phyloP scores from a whole-genome alignment of 2,797 vertebrate genomes.

The Clarias platycephalus region DNA sequence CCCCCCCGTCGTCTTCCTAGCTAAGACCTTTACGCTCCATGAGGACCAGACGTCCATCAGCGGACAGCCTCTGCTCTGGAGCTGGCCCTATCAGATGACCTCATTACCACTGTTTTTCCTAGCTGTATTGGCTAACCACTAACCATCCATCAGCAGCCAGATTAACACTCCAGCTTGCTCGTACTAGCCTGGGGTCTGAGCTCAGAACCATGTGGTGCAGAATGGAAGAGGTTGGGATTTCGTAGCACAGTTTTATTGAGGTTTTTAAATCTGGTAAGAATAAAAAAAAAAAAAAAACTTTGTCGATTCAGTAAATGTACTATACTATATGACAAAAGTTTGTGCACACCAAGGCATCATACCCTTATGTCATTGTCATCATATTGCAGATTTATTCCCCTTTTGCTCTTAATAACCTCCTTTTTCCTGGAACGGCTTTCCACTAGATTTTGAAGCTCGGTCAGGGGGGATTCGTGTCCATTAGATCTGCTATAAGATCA shows the following conservation, averaged over 20 bases:
- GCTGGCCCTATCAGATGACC: constrained; percentile 51
- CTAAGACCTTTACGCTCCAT: constrained; percentile 14
- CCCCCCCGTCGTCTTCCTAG: background rate
- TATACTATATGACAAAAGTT: background rate
- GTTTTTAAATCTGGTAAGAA: background rate
- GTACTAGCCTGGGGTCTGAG: background rate
- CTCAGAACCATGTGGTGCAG: background rate
- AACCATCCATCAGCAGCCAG: constrained; percentile 51
- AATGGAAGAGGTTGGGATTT: background rate
- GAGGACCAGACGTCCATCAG: constrained; percentile 46
- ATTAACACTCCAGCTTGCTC: constrained; percentile 17
- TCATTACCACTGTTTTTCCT: constrained; percentile 46
- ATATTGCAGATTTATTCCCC: background rate
- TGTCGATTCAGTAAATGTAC: background rate
- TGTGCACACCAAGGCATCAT: background rate
- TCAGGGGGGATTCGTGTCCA: background rate
- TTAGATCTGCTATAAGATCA: background rate
- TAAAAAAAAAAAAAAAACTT: background rate
- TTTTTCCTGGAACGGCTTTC: background rate
- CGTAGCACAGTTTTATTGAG: background rate
- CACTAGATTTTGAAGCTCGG: background rate
- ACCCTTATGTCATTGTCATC: background rate
- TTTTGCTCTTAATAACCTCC: background rate
- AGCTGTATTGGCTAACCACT: constrained; percentile 35
- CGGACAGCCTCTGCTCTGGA: constrained; percentile 20